Percentiles rank a stretch among this genome's conserved stretches.
Evolutionary conservation across 2,888 invertebrate species (phyloP).

Genomic region (Torymus tubicola): DNA sequence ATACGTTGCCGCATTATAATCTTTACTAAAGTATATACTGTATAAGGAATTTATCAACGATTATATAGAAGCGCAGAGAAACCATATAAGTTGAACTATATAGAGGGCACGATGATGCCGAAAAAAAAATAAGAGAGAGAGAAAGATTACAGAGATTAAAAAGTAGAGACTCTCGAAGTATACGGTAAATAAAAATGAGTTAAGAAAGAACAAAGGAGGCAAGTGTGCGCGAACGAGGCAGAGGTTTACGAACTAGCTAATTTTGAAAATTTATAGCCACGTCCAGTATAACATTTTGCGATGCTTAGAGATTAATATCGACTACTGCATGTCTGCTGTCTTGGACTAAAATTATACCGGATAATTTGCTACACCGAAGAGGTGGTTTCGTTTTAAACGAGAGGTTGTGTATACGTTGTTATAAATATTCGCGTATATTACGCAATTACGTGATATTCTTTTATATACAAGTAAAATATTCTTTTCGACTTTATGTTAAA

Average conservation of each 20-base stretch:
- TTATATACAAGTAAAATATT: too few species aligned
- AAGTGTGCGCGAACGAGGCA: not conserved
- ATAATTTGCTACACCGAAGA: not conserved
- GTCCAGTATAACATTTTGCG: slow-evolving; percentile 32
- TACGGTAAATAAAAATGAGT: slow-evolving; percentile 15
- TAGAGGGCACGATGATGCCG: too few species aligned
- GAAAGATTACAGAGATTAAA: not conserved
- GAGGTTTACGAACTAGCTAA: slow-evolving; percentile 28
- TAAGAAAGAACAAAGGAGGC: not conserved
- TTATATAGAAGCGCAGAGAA: not conserved
- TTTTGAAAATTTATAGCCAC: slow-evolving; percentile 39
- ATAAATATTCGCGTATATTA: too few species aligned
- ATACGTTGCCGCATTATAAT: not conserved
- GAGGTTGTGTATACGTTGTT: too few species aligned
- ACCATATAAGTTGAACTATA: too few species aligned
- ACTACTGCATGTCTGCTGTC: slow-evolving; percentile 7
- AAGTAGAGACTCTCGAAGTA: slow-evolving; percentile 29
- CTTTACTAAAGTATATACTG: not conserved
- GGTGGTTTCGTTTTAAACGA: too few species aligned
- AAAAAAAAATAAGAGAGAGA: too few species aligned
- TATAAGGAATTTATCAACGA: not conserved
- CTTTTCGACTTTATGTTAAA: too few species aligned
- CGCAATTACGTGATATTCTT: too few species aligned
- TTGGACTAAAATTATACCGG: slow-evolving; percentile 11
- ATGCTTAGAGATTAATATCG: slow-evolving; percentile 18